Conservation (phyloP, 2,113 vertebrate genomes). For the Hoplias malabaricus region DNA sequence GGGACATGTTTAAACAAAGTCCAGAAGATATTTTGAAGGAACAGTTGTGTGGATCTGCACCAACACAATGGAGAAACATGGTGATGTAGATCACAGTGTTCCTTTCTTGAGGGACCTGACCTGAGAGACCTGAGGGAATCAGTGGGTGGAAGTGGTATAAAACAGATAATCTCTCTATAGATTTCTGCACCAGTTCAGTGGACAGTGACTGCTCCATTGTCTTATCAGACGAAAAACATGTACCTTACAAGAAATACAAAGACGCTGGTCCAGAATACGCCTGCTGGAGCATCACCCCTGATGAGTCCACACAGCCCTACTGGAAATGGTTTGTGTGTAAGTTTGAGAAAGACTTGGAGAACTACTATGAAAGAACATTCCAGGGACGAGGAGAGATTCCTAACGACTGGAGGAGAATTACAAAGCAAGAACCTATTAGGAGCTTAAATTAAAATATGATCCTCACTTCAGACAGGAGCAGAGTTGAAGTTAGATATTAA, state of each 20-base stretch:
- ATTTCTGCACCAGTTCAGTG: background rate
- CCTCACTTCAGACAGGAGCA: too few relatives aligned
- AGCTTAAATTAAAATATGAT: slow-evolving; percentile 8
- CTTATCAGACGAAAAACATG: too few relatives aligned
- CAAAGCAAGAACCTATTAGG: background rate
- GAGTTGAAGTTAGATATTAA: too few relatives aligned
- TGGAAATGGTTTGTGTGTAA: slow-evolving; percentile 26
- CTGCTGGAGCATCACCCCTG: slow-evolving; percentile 21
- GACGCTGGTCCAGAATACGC: background rate
- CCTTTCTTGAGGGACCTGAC: too few relatives aligned
- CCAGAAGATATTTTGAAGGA: background rate
- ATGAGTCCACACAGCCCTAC: background rate
- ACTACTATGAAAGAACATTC: background rate
- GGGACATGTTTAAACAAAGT: background rate
- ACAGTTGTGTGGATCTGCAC: too few relatives aligned
- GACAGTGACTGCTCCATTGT: background rate
- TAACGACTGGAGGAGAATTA: background rate
- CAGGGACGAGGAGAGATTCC: background rate
- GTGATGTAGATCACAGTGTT: too few relatives aligned
- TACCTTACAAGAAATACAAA: slow-evolving; percentile 1
- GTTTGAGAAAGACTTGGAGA: slow-evolving; percentile 7
- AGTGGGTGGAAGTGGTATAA: too few relatives aligned
- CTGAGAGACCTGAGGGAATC: slow-evolving; percentile 11
- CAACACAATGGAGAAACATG: too few relatives aligned
- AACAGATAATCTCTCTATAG: slow-evolving; percentile 12